These are phyloP conservation scores for Pectinophora gossypiella DNA, from an alignment of 1,140 invertebrate genomes.

Conservation along the genomic window DNA sequence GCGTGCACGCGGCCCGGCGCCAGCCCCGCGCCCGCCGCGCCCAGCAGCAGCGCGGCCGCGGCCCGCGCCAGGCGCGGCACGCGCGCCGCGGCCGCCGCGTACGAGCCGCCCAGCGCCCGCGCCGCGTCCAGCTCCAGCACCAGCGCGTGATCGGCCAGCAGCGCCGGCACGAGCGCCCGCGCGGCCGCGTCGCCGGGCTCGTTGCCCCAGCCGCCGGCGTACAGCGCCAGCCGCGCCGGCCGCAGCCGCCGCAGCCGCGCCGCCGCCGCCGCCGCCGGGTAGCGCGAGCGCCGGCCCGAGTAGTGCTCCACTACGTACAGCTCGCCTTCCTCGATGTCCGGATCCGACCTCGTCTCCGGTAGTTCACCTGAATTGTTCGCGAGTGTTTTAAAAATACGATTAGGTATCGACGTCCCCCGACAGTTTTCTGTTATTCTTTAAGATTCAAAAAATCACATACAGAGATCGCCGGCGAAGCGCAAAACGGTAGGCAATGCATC, in stretches of 20 bases:
- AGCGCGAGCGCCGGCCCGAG: conserved; percentile 10
- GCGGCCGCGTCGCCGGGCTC: conserved; percentile 6
- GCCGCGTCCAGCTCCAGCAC: conserved; percentile 16
- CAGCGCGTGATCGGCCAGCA: neutral
- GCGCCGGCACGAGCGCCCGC: neutral
- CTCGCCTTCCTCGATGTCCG: neutral
- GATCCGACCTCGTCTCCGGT: neutral
- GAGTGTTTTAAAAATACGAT: neutral
- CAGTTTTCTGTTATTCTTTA: neutral
- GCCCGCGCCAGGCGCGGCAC: conserved; percentile 6
- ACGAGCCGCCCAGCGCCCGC: conserved; percentile 2
- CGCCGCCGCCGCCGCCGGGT: conserved; percentile 18
- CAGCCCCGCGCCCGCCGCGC: conserved; percentile 8
- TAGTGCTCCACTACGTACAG: conserved; percentile 21
- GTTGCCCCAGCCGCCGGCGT: conserved; percentile 17
- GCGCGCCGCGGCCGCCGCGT: neutral
- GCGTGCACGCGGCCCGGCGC: conserved; percentile 13
- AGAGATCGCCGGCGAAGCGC: neutral
- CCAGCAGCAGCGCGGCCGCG: neutral
- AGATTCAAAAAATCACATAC: neutral
- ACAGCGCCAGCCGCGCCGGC: conserved; percentile 24
- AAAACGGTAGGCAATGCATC: neutral
- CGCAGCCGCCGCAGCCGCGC: conserved; percentile 23
- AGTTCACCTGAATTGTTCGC: neutral
- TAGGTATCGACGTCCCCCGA: neutral